These are phyloP conservation scores for Agriopis marginaria DNA, from an alignment of 2,888 invertebrate genomes.

Conservation along the genomic window DNA sequence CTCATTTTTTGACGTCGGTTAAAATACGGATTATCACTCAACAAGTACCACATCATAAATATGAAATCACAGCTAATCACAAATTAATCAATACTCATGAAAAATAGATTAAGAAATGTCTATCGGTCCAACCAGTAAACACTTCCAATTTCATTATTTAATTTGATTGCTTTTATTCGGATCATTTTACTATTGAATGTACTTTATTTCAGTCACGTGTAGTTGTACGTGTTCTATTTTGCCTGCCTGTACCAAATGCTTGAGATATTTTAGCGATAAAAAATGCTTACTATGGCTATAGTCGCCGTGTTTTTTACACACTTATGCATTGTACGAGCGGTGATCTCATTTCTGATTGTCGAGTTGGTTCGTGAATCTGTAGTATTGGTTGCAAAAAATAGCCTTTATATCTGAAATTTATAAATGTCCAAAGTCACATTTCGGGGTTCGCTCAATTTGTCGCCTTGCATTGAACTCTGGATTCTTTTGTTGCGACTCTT, in stretches of 20 bases:
- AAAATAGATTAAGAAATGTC: background rate
- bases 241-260: slow-evolving; percentile 4
- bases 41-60: too few relatives aligned
- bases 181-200: background rate
- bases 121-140: background rate
- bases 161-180: slow-evolving; percentile 2
- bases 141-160: background rate
- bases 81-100: background rate
- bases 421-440: slow-evolving; percentile 16
- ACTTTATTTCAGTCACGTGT: slow-evolving; percentile 15
- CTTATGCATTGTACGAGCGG: slow-evolving; percentile 10
- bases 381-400: slow-evolving; percentile 28
- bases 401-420: slow-evolving; percentile 20
- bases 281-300: slow-evolving; percentile 8
- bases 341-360: slow-evolving; percentile 35
- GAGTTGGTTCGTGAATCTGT: slow-evolving; percentile 17
- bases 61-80: too few relatives aligned
- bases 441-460: slow-evolving; percentile 21
- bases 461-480: slow-evolving; percentile 20
- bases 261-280: slow-evolving; percentile 10
- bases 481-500: slow-evolving; percentile 16
- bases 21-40: too few relatives aligned
- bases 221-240: slow-evolving; percentile 13
- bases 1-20: background rate
- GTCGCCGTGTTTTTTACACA: slow-evolving; percentile 11